Base-by-base conservation (phyloP, 2,113 vertebrate species). In the Oxyura jamaicensis region DNA sequence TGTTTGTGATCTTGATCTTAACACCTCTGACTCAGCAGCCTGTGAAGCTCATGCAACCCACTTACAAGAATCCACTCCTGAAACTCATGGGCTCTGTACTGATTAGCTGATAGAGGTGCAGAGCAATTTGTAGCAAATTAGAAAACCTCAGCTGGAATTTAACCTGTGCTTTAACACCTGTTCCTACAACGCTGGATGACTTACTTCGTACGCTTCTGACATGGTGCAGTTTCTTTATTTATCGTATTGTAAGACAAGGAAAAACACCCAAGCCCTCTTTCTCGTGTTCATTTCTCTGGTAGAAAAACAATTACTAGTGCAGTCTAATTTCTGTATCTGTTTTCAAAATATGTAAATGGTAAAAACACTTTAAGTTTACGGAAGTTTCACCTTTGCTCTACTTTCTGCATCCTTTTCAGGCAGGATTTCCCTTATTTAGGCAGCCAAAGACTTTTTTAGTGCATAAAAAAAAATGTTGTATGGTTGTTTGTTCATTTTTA, bases 381-480 rank as follows among this genome's bases (percentile, higher is more conserved):
- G 93, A 97, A 95, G 82, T 74, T 90, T 80, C 71, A 85, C 63
- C 67, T 93, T 90, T 90, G 90, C 82, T 63, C 93, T 66, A 71
- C 59, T 87, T 94, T 93, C 82, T 95, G 82, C 75, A 83, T 90
- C 59, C 75, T 91, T 80, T 92, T 69, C 59, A 87, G 75, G 74
- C 89, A 95, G 91, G 93, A 96, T 93, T 92, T 97, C 93, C 89
- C 75, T 73, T 83, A 90, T 35, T 94, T 89, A 89, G 44, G 10
- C 8, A 92, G 82, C 63, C 87, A 95, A 87, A 82, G 29, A 25
- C 10, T 62, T 86, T 91, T 88, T 60, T 36, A 84, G 58, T 68
- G 65, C 52, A 35, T 31, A 22, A 58, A 53, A 44, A 44, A 55
- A 44, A 22, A 10, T 8, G 5, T 22, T 73, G 16, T 41, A 66